Evolutionary conservation across 2,113 vertebrate genomes (phyloP).

Genomic region (Acanthochromis polyacanthus): DNA sequence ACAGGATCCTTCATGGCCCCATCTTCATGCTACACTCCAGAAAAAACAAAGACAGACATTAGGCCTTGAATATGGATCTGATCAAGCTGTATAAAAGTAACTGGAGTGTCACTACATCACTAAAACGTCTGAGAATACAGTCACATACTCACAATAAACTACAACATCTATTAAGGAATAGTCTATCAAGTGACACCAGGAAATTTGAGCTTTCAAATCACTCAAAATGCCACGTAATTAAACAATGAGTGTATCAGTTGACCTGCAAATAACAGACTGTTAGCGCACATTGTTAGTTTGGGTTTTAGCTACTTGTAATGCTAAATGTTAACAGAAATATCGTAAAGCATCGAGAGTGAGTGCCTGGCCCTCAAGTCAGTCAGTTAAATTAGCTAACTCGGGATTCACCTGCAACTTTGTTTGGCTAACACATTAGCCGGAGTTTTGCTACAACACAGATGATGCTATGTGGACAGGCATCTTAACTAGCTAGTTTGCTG

Average conservation of each 20-base stretch:
- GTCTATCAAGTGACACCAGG: constrained; percentile 1
- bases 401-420: constrained; percentile 71
- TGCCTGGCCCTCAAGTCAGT: not conserved
- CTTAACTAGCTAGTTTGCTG: constrained; percentile 4
- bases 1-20: constrained; percentile 77
- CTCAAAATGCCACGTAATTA: constrained; percentile 1
- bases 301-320: not conserved
- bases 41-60: constrained; percentile 18
- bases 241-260: not conserved
- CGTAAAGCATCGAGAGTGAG: not conserved
- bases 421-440: constrained; percentile 56
- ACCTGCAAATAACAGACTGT: not conserved
- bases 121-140: not conserved
- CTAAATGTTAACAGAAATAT: not conserved
- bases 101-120: not conserved
- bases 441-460: constrained; percentile 29
- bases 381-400: constrained; percentile 20
- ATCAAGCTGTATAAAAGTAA: not conserved
- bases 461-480: constrained; percentile 19
- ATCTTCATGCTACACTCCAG: constrained; percentile 74
- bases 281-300: not conserved
- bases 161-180: not conserved
- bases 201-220: not conserved
- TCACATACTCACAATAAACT: not conserved
- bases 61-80: constrained; percentile 13